phyloP scores from a whole-genome alignment of 2,113 vertebrate genomes.

The Leucoraja erinaceus region DNA sequence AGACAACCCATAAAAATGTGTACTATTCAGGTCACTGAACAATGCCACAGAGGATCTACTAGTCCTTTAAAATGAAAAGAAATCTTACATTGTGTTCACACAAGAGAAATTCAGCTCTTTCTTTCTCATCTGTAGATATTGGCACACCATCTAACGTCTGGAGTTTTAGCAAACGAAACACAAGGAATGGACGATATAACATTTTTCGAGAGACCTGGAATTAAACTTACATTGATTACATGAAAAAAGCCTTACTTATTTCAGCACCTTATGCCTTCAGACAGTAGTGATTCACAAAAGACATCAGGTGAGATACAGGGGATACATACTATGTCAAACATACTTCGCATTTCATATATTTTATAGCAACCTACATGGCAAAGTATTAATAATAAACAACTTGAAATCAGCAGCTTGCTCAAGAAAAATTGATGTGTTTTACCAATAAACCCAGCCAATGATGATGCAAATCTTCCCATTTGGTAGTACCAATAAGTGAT shows the following conservation, averaged over 20 bases:
- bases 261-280: background rate
- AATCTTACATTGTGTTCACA: slow-evolving; percentile 57
- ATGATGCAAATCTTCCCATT: background rate
- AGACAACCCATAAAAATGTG: background rate
- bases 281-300: background rate
- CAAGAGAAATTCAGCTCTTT: slow-evolving; percentile 61
- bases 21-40: background rate
- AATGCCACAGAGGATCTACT: background rate
- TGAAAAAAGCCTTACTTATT: background rate
- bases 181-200: slow-evolving; percentile 57
- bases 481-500: background rate
- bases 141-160: slow-evolving; percentile 70
- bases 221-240: background rate
- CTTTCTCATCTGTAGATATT: slow-evolving; percentile 65
- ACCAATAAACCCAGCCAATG: background rate
- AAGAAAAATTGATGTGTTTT: background rate
- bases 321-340: background rate
- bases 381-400: background rate
- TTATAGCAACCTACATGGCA: background rate
- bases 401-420: background rate
- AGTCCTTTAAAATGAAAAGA: slow-evolving; percentile 21
- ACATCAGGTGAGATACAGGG: background rate
- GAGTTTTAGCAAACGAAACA: slow-evolving; percentile 62
- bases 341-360: background rate
- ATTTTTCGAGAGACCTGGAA: slow-evolving; percentile 62